Evolutionary conservation across 2,113 vertebrate genomes (phyloP).

Genomic region (Tetrax tetrax): DNA sequence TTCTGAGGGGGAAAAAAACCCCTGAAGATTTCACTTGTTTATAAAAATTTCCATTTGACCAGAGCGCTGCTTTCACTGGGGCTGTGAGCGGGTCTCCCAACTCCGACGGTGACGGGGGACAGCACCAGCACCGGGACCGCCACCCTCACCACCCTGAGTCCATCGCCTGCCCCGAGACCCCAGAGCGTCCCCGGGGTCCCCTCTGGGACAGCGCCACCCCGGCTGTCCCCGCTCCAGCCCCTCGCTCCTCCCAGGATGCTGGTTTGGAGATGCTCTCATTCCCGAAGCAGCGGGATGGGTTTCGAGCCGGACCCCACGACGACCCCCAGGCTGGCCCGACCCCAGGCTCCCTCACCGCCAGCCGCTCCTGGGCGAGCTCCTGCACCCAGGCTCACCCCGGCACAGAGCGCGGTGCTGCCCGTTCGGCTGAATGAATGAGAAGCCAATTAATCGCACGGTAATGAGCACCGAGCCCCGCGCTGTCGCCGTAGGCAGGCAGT

Average conservation of each 20-base stretch:
- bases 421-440: neutral
- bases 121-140: rapidly evolving
- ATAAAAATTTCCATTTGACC: neutral
- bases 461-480: neutral
- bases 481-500: neutral
- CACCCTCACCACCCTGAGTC: neutral
- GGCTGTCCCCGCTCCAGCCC: neutral
- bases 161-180: neutral
- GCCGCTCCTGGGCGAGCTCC: neutral
- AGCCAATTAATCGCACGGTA: neutral
- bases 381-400: neutral
- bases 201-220: neutral
- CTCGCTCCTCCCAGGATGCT: neutral
- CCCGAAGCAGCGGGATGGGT: neutral
- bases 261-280: neutral
- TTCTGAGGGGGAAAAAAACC: neutral
- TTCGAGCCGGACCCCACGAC: rapidly evolving
- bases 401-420: neutral
- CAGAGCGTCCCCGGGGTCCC: neutral
- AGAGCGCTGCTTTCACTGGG: neutral
- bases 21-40: neutral
- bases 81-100: neutral
- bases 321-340: neutral
- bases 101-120: neutral
- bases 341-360: neutral